Evolutionary conservation across 1,140 invertebrate genomes (phyloP).

Genomic region (Sipha flava): DNA sequence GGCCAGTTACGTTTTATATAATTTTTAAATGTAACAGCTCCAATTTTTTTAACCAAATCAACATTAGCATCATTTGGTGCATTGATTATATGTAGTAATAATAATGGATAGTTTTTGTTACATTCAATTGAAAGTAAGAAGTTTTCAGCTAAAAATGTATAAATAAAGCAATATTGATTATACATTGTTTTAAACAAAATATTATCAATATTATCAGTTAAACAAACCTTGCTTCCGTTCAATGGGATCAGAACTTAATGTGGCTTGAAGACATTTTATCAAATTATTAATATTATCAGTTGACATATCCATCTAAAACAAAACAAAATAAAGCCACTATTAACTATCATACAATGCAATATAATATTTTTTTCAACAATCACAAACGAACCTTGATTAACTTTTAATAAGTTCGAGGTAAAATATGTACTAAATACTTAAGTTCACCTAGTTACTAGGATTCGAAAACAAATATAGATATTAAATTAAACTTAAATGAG

Average conservation of each 20-base stretch:
- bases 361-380: no score
- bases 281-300: constrained; percentile 11
- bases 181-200: background rate
- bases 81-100: constrained; percentile 76
- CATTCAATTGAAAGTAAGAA: constrained; percentile 82
- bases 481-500: background rate
- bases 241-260: constrained; percentile 73
- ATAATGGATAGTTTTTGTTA: constrained; percentile 82
- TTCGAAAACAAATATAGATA: background rate
- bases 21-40: constrained; percentile 92
- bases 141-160: constrained; percentile 68
- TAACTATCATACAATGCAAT: background rate
- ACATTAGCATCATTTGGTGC: constrained; percentile 62
- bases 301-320: background rate
- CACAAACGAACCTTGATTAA: background rate
- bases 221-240: constrained; percentile 71
- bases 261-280: constrained; percentile 43
- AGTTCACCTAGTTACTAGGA: background rate
- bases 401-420: background rate
- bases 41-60: constrained; percentile 72
- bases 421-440: background rate
- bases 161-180: background rate
- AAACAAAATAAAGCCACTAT: background rate
- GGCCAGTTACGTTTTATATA: constrained; percentile 93
- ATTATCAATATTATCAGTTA: constrained; percentile 21